phyloP scores from a whole-genome alignment of 2,113 vertebrate genomes.

The Candoia aspera region DNA sequence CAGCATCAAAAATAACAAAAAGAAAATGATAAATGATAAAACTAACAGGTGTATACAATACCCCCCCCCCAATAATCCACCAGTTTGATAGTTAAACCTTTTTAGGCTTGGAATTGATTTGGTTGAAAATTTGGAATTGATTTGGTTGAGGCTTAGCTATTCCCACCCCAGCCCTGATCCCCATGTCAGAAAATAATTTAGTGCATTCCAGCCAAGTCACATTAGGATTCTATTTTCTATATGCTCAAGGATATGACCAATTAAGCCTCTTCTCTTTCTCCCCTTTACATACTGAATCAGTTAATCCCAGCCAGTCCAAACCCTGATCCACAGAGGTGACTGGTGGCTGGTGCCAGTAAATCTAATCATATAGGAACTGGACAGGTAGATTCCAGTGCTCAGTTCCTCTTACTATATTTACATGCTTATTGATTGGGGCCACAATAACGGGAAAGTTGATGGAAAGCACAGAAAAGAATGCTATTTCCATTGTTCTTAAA shows the following conservation, averaged over 20 bases:
- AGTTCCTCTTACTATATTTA: neutral
- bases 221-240: neutral
- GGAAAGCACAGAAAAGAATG: neutral
- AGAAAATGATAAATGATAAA: neutral
- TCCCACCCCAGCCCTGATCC: neutral
- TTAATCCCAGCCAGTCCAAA: neutral
- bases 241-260: neutral
- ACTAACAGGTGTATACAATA: neutral
- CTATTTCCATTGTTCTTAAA: neutral
- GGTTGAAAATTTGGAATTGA: neutral
- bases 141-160: neutral
- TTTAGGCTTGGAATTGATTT: neutral
- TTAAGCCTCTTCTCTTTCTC: neutral
- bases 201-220: neutral
- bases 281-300: neutral
- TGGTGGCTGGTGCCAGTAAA: neutral
- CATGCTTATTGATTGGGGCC: neutral
- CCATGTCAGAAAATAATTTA: neutral
- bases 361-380: neutral
- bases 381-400: neutral
- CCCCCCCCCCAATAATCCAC: neutral
- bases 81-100: neutral
- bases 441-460: neutral
- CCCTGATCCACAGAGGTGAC: neutral
- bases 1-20: neutral